phyloP scores from a whole-genome alignment of 92 coral and sea anemone species.

The Phenganax subtilis region DNA sequence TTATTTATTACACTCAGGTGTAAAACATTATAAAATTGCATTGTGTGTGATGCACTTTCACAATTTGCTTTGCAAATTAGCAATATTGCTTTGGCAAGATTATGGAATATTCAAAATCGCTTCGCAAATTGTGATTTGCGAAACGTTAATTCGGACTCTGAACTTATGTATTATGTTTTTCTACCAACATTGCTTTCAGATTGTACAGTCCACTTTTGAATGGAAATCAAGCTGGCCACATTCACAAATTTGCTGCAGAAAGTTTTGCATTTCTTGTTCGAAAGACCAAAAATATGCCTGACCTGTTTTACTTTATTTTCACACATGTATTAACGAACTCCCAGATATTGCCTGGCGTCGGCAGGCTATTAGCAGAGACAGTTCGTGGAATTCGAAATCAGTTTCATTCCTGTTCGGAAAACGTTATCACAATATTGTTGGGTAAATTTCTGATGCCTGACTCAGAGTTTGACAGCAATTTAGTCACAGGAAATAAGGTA shows the following conservation, averaged over 20 bases:
- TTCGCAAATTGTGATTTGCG: no score
- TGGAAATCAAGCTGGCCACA: conserved; percentile 65
- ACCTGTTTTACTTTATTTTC: conserved; percentile 56
- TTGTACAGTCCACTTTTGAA: conserved; percentile 71
- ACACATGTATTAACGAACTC: conserved; percentile 46
- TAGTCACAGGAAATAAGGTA: conserved; percentile 1
- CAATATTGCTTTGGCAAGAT: no score
- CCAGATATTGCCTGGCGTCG: conserved; percentile 74
- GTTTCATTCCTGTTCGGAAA: conserved; percentile 80
- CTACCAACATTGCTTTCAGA: conserved; percentile 37
- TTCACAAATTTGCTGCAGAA: conserved; percentile 91
- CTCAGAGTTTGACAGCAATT: conserved; percentile 9
- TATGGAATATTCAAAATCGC: no score
- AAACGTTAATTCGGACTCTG: no score
- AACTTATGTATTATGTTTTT: neutral
- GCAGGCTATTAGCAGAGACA: conserved; percentile 74
- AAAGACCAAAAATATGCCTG: conserved; percentile 63
- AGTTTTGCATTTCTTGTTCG: conserved; percentile 89
- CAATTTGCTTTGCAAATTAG: no score
- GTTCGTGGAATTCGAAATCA: conserved; percentile 74
- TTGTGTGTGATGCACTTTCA: no score
- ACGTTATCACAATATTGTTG: conserved; percentile 59
- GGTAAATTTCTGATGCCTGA: conserved; percentile 57
- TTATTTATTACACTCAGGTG: no score
- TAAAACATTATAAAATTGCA: no score